Conservation (phyloP, 2,888 invertebrate species). For the Spicauda simplicius region DNA sequence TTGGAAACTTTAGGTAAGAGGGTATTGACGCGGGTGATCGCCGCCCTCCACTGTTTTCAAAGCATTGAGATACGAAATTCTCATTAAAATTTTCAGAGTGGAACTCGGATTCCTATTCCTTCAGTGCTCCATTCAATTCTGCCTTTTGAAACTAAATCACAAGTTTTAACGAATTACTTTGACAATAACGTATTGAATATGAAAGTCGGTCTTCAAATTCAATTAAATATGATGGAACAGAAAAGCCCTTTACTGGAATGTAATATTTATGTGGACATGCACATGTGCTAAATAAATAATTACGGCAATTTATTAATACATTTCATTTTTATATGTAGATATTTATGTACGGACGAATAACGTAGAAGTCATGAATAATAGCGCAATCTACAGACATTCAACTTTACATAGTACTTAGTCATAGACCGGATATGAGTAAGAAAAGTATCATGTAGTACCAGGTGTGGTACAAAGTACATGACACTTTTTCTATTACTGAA, state of each 20-base stretch:
- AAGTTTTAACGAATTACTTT: constrained; percentile 75
- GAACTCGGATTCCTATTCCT: constrained; percentile 62
- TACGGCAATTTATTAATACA: no score
- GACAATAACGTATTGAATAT: constrained; percentile 69
- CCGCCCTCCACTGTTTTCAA: constrained; percentile 59
- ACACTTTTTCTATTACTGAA: no score
- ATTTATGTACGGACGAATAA: no score
- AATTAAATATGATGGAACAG: constrained; percentile 49
- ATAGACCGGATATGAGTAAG: no score
- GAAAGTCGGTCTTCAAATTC: constrained; percentile 52
- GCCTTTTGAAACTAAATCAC: constrained; percentile 77
- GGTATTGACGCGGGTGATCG: constrained; percentile 68
- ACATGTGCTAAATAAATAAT: no score
- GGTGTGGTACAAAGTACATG: no score
- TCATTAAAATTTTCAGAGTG: constrained; percentile 78
- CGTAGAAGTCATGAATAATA: no score
- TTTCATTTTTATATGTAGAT: no score
- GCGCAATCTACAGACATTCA: no score
- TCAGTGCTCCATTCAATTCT: constrained; percentile 70
- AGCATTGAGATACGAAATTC: constrained; percentile 78
- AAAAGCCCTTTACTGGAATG: constrained; percentile 12
- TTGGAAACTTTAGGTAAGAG: constrained; percentile 25
- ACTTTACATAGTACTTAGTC: no score
- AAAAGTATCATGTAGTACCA: no score
- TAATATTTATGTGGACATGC: constrained; percentile 14